Evolutionary conservation across 2,888 invertebrate genomes (phyloP), one percentile per base, ranked within the genome.

Genomic region (Polydrusus tereticollis): DNA sequence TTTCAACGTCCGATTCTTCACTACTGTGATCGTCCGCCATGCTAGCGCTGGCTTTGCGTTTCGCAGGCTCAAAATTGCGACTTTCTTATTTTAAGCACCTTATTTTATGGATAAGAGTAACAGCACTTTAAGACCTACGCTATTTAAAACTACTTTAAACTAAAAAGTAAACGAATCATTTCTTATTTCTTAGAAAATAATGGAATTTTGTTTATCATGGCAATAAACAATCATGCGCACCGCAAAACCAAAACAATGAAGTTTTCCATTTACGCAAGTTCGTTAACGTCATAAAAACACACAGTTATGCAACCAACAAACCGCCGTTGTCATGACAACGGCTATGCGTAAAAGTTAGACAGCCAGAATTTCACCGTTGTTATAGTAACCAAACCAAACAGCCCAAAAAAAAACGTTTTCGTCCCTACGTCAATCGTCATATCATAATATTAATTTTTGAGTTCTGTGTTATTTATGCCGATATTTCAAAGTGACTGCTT

Each of bases 1-100:
- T 89, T 80, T 90, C 89, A 78, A 91, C 91, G 80, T 94, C 94
- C 71, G 91, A 89, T 82, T 93, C 93, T 66, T 94, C 94, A 80
- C 91, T 92, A 82, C 90, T 91, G 78, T 83, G 83, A 47, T 83
- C 84, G 79, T 85, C 85, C 77, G 84, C 85, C 85, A 85, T 85
- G 69, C 76, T 77, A 75, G 12, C 7, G 57, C 45, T 55, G 4
- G 43, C 29, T 33, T 52, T n/a, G n/a, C n/a, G n/a, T n/a, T n/a
- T n/a, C n/a, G n/a, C n/a, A n/a, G n/a, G n/a, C n/a, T n/a, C n/a
- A n/a, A n/a, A n/a, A n/a, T n/a, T n/a, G n/a, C n/a, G n/a, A n/a
- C n/a, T n/a, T n/a, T n/a, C n/a, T n/a, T n/a, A n/a, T n/a, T n/a
- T n/a, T 33, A 18, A 36, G 23, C 36, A 55, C 20, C 7, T 38